Percentiles rank a stretch among this genome's conserved stretches.
Evolutionary conservation across 2,797 vertebrate species (phyloP).

Genomic region (Melanotaenia nigrans): DNA sequence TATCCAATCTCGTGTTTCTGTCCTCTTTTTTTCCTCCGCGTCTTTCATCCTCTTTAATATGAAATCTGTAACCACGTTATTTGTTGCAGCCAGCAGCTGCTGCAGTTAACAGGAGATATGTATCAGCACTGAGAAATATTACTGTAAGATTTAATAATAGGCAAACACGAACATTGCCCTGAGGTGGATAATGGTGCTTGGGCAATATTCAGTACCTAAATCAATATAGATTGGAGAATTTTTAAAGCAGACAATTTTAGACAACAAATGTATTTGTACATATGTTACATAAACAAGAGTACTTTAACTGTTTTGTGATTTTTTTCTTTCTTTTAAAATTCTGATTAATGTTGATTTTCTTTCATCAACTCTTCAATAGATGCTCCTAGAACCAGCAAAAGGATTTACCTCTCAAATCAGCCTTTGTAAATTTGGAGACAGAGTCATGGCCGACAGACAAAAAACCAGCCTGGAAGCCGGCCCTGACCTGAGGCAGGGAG

Average conservation of each 20-base stretch:
- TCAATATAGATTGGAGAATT: conserved; percentile 77
- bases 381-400: conserved; percentile 38
- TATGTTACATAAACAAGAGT: conserved; percentile 45
- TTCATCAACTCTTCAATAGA: conserved; percentile 42
- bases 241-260: conserved; percentile 58
- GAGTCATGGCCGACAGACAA: conserved; percentile 44
- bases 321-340: conserved; percentile 1
- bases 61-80: conserved; percentile 74
- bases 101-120: conserved; percentile 54
- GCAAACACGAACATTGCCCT: conserved; percentile 45
- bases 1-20: conserved; percentile 37
- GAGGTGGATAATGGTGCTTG: conserved; percentile 72
- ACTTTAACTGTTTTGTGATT: conserved; percentile 6
- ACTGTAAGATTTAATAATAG: conserved; percentile 76
- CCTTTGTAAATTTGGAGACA: conserved; percentile 56
- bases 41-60: conserved; percentile 44
- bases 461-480: conserved; percentile 54
- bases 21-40: neutral
- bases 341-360: neutral
- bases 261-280: conserved; percentile 61
- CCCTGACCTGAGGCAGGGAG: conserved; percentile 62
- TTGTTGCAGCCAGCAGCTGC: conserved; percentile 67
- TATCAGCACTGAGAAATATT: conserved; percentile 53
- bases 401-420: conserved; percentile 75
- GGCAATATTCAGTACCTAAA: conserved; percentile 75